Percentiles rank a stretch among this genome's conserved stretches.
These are phyloP conservation scores for Brachylomia viminalis DNA, from an alignment of 2,888 invertebrate species.

Conservation along the genomic window DNA sequence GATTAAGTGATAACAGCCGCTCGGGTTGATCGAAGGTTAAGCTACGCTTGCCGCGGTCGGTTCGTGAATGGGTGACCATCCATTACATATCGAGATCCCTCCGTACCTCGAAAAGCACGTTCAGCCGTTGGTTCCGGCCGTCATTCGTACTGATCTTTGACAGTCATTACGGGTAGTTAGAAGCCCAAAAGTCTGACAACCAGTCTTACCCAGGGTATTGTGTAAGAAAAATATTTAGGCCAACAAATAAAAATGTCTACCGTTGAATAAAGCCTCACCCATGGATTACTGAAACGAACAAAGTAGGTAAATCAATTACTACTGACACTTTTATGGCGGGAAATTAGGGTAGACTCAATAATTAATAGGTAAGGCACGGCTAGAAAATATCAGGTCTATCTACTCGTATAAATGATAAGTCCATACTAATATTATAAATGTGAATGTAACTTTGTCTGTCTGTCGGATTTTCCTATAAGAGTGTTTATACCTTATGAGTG, in stretches of 20 bases:
- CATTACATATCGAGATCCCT: no score
- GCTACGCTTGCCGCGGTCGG: no score
- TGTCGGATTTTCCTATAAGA: background rate
- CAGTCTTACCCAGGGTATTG: no score
- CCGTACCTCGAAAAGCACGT: no score
- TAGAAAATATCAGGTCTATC: background rate
- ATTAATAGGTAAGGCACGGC: background rate
- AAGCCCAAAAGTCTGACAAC: no score
- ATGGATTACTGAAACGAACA: background rate
- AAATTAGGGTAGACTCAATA: background rate
- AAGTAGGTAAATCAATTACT: conserved; percentile 10
- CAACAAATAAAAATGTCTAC: background rate
- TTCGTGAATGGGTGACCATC: no score
- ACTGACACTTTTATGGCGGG: background rate
- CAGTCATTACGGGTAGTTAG: no score
- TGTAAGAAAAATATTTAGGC: background rate
- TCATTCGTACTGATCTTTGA: no score
- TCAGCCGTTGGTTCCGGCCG: no score
- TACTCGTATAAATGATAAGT: background rate
- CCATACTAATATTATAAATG: background rate
- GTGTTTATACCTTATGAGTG: no score
- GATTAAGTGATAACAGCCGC: no score
- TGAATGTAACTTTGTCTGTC: background rate
- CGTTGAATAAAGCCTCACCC: background rate
- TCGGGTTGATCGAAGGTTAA: no score